These are phyloP conservation scores for Oedothorax gibbosus DNA, from an alignment of 1,140 invertebrate genomes.

Conservation along the genomic window DNA sequence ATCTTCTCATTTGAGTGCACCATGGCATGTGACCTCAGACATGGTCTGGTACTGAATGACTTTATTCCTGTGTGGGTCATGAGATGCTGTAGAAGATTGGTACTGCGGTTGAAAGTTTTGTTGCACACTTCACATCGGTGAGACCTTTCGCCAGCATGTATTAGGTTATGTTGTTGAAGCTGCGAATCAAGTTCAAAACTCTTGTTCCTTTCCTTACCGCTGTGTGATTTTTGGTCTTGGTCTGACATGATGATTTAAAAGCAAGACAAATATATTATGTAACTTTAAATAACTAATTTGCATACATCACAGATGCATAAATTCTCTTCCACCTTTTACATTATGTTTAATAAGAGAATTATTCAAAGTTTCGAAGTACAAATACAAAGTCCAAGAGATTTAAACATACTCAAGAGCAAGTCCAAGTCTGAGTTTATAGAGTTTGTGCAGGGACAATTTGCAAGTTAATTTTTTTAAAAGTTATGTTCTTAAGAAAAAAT, in stretches of 20 bases:
- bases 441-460: too few species aligned
- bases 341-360: too few species aligned
- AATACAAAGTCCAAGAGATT: too few species aligned
- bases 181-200: not conserved
- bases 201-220: not conserved
- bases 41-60: not conserved
- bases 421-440: too few species aligned
- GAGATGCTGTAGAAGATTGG: slow-evolving; percentile 1
- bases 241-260: not conserved
- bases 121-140: slow-evolving; percentile 8
- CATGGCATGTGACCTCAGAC: not conserved
- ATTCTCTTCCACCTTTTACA: too few species aligned
- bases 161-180: not conserved
- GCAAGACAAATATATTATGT: not conserved
- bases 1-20: not conserved
- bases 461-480: too few species aligned
- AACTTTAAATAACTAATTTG: too few species aligned
- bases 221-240: not conserved
- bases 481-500: too few species aligned
- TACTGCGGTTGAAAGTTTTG: slow-evolving; percentile 4
- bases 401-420: too few species aligned
- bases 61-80: slow-evolving; percentile 24
- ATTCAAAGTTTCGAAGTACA: too few species aligned
- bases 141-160: slow-evolving; percentile 10
- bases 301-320: too few species aligned